Evolutionary conservation across 1,140 invertebrate species (phyloP), one percentile per base, ranked within the genome.

Genomic region (Drosophila sechellia): DNA sequence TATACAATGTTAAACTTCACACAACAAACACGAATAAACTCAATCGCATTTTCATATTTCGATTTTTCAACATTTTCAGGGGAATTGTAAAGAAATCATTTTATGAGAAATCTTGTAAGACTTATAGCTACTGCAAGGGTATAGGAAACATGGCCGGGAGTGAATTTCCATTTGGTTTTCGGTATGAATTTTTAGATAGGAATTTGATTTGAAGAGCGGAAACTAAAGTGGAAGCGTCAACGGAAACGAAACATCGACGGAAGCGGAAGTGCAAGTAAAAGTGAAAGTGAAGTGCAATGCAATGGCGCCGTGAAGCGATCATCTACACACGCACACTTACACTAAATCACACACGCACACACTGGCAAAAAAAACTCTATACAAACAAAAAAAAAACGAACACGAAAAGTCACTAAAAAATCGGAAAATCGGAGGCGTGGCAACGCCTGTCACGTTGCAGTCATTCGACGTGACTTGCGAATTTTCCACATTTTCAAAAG

Each of bases 261-360:
- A 37, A 73, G 13, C 68, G 56, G 54, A 79, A 79, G 69, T 79
- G 61, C 17, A 79, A 61, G 60, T 57, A 27, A 68, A 79, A 63
- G 75, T 68, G 64, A 77, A 79, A 79, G 58, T 72, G 58, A 74
- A 65, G 55, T 58, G 50, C 25, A 70, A 77, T 77, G 66, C 81
- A 85, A 64, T 53, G 31, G 27, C 58, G 68, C 35, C 63, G 49
- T 40, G 68, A 70, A 59, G 58, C 70, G 70, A 79, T 70, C 66
- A 64, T 61, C 60, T 13, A 72, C 27, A 56, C 53, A 78, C 39
- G 17, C 27, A 66, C 64, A 42, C 31, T 34, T 25, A 35, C 43
- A 48, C 42, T 31, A 20, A 58, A n/a, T n/a, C 35, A 35, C 42
- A 45, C 52, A 61, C 48, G n/a, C 68, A 63, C 48, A 54, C 69